Base-by-base conservation (phyloP, 1,140 invertebrate species). In the Atta cephalotes region DNA sequence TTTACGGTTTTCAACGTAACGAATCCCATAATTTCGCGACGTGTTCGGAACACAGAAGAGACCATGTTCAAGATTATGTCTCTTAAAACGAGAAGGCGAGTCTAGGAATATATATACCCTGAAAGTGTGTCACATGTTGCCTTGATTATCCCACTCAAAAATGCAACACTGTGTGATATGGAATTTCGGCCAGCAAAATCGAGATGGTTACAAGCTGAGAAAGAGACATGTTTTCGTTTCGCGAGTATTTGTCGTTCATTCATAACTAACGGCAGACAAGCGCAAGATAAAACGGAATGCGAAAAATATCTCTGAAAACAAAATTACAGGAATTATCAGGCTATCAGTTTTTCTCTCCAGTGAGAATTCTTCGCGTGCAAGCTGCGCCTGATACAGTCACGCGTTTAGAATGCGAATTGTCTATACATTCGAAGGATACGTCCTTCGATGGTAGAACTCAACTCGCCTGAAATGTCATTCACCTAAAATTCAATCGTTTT, bases 1-100 rank as follows among this genome's bases (percentile, higher is more conserved):
- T 89, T 86, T 89, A 81, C 21, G 76, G 18, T 21, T 45, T 62
- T 45, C 65, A 76, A 56, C 31, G 79, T 35, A 58, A 56, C 58
- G 62, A 16, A 2, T 71, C 16, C 66, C 79, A 71, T 71, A 35
- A 21, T 71, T 70, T 81, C 21, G 31, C 18, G 18, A 31, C 45
- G 25, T n/a, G 45, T 31, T 35, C 14, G 65, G 3, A 14, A n/a
- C 51, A n/a, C 31, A 39, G 77, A 53, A 21, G 21, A 39, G 16
- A 14, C 63, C n/a, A 80, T 63, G 49, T 51, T 71, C 31, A 39
- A 81, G 63, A 81, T 25, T 45, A 45, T 4, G 28, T n/a, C 60
- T 71, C 25, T 60, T 16, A 14, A 14, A 63, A 53, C 45, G 25
- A 62, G 16, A 65, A 49, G 21, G 4, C 51, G 51, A 28, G 31